These are phyloP conservation scores for Lordiphosa collinella DNA, from an alignment of 1,140 invertebrate species.

Conservation along the genomic window DNA sequence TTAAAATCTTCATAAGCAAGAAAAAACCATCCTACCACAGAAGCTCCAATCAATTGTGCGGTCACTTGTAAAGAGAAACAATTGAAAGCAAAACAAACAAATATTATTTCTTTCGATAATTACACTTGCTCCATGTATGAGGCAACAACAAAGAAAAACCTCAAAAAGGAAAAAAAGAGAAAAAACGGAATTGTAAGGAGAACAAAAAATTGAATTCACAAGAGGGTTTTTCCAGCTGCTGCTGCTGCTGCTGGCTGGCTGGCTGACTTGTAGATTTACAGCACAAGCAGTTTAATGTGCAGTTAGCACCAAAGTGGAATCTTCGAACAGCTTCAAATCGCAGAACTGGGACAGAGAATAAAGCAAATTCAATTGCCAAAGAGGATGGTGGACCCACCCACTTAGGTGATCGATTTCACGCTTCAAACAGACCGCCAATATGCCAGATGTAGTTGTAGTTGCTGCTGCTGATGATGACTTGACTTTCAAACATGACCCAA, in stretches of 20 bases:
- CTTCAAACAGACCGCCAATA: conserved; percentile 33
- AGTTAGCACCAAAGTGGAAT: conserved; percentile 59
- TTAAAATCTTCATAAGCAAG: not conserved
- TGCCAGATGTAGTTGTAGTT: conserved; percentile 10
- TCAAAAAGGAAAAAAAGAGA: not conserved
- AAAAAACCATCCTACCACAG: conserved; percentile 8
- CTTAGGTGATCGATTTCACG: conserved; percentile 66
- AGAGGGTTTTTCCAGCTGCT: conserved; percentile 18
- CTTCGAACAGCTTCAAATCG: conserved; percentile 20
- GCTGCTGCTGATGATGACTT: conserved; percentile 35
- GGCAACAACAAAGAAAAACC: conserved; percentile 15
- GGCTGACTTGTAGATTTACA: conserved; percentile 50
- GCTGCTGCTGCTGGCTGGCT: conserved; percentile 19
- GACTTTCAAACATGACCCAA: conserved; percentile 38
- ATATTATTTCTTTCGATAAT: conserved; percentile 55
- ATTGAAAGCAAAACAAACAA: conserved; percentile 19
- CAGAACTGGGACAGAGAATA: conserved; percentile 10
- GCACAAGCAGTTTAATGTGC: conserved; percentile 69
- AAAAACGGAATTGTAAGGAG: not conserved
- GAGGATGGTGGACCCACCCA: conserved; percentile 17
- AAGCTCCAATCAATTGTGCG: conserved; percentile 37
- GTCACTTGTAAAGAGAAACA: conserved; percentile 24
- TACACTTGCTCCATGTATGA: conserved; percentile 39
- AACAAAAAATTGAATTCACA: conserved; percentile 30
- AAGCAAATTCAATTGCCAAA: conserved; percentile 68